Conservation (phyloP, 2,888 invertebrate species). For the Podabrus alpinus region DNA sequence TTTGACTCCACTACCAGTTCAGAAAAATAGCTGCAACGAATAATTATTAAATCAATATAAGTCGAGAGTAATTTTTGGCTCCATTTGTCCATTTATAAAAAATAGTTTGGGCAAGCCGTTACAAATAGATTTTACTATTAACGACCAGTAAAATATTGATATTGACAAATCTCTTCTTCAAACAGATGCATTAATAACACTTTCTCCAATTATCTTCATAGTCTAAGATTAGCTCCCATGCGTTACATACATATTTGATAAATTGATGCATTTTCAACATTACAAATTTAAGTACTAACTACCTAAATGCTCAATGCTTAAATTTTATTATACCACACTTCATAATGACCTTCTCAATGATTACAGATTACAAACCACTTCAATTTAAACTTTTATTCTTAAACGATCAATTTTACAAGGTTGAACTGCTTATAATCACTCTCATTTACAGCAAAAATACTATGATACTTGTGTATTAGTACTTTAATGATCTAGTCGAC, state of each 20-base stretch:
- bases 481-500: background rate
- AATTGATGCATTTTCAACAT: background rate
- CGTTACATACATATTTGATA: background rate
- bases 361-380: background rate
- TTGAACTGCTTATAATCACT: background rate
- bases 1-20: background rate
- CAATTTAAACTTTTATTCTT: background rate
- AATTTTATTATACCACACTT: background rate
- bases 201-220: background rate
- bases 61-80: background rate
- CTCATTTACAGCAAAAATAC: background rate
- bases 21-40: background rate
- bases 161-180: background rate
- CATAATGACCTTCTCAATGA: background rate
- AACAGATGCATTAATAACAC: background rate
- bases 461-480: background rate
- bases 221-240: background rate
- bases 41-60: background rate
- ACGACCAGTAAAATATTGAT: background rate
- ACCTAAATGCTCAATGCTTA: background rate
- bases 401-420: background rate
- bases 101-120: background rate
- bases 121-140: background rate
- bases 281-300: background rate
- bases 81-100: background rate